Evolutionary conservation across 2,888 invertebrate genomes (phyloP).

Genomic region (Calliphora vomitoria): DNA sequence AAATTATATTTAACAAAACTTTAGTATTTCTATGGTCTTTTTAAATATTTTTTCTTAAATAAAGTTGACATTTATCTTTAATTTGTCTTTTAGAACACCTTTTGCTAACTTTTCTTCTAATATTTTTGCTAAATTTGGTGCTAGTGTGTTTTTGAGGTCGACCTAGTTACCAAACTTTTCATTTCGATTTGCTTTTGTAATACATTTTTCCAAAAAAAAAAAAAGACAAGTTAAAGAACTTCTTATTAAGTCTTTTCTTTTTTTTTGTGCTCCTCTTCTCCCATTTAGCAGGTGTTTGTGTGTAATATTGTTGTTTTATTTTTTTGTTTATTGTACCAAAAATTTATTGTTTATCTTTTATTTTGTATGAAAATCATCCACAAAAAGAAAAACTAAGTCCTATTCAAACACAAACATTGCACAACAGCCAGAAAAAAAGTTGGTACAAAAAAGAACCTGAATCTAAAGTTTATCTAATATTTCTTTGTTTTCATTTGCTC

Average conservation of each 20-base stretch:
- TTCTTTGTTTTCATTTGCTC: constrained; percentile 25
- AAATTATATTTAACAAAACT: too few relatives aligned
- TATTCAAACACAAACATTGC: constrained; percentile 2
- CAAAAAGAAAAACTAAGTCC: neutral
- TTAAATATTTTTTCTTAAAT: neutral
- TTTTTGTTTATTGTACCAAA: constrained; percentile 50
- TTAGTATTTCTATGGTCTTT: too few relatives aligned
- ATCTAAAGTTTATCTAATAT: constrained; percentile 59
- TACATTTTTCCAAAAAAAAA: constrained; percentile 23
- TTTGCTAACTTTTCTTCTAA: neutral
- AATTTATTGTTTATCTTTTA: constrained; percentile 69
- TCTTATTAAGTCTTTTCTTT: constrained; percentile 39
- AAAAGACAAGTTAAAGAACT: constrained; percentile 7
- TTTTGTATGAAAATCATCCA: constrained; percentile 15
- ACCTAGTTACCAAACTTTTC: constrained; percentile 12
- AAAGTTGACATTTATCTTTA: neutral
- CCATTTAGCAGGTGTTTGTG: constrained; percentile 36
- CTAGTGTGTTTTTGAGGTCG: constrained; percentile 2
- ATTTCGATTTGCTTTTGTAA: constrained; percentile 8
- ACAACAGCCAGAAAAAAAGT: constrained; percentile 9
- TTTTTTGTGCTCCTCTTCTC: neutral
- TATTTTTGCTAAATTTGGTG: neutral
- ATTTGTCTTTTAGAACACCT: neutral
- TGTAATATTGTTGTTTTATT: constrained; percentile 47
- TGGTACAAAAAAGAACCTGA: constrained; percentile 3